phyloP scores from a whole-genome alignment of 2,888 invertebrate genomes.

The Ephialtes manifestator region DNA sequence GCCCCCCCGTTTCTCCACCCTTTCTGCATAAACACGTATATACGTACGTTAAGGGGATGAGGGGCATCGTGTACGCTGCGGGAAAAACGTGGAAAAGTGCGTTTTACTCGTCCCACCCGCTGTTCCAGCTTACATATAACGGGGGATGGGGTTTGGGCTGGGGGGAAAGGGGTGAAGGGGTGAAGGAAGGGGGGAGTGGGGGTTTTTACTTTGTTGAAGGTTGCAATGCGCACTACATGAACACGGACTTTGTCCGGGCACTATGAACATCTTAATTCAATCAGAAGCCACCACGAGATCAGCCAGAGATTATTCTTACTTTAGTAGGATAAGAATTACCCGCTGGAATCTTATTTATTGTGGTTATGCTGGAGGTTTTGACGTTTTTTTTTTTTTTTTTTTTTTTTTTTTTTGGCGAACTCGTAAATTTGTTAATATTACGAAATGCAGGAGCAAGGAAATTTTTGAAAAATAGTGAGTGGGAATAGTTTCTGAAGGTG shows the following conservation, averaged over 20 bases:
- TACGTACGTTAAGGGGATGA: slow-evolving; percentile 5
- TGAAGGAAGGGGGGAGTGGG: not conserved
- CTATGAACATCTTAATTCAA: slow-evolving; percentile 47
- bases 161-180: not conserved
- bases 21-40: slow-evolving; percentile 47
- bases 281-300: slow-evolving; percentile 49
- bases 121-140: slow-evolving; percentile 4
- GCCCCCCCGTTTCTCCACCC: slow-evolving; percentile 39
- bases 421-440: slow-evolving; percentile 10
- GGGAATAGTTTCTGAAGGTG: not conserved
- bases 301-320: slow-evolving; percentile 56
- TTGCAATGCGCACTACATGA: not conserved
- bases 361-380: too few species aligned
- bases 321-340: slow-evolving; percentile 34
- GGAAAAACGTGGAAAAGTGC: slow-evolving; percentile 42
- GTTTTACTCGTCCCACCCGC: slow-evolving; percentile 20
- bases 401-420: not conserved
- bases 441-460: not conserved
- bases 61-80: not conserved
- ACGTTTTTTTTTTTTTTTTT: slow-evolving; percentile 16
- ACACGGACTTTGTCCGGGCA: not conserved
- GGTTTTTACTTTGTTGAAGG: not conserved
- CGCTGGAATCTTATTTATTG: not conserved
- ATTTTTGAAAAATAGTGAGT: not conserved
- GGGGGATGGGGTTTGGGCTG: not conserved